A percentile compares a stretch with the other conserved stretches of the same genome.
phyloP scores from a whole-genome alignment of 2,888 invertebrate genomes.

The Dendrolimus pini region DNA sequence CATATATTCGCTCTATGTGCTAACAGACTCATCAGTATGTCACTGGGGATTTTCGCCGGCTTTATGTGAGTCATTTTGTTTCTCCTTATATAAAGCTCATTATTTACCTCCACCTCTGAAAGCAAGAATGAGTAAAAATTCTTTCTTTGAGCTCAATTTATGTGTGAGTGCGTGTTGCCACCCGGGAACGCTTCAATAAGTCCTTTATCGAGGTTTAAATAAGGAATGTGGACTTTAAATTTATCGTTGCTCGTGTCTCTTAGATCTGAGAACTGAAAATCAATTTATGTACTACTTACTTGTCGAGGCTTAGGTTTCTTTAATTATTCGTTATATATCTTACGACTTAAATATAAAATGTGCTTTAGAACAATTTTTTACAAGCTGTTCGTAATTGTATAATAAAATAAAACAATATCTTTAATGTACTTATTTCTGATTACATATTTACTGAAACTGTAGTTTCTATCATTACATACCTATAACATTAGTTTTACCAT shows the following conservation, averaged over 20 bases:
- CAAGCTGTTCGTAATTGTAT: no score
- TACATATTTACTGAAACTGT: no score
- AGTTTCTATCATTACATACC: no score
- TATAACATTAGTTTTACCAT: no score
- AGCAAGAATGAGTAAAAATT: slow-evolving; percentile 1
- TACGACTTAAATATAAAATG: no score
- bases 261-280: no score
- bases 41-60: slow-evolving; percentile 14
- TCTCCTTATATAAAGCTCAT: slow-evolving; percentile 15
- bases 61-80: slow-evolving; percentile 13
- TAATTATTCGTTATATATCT: no score
- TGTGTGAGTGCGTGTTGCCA: neutral
- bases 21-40: slow-evolving; percentile 9
- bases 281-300: no score
- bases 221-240: neutral
- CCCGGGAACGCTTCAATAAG: neutral
- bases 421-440: no score
- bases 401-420: no score
- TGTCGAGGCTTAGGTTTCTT: no score
- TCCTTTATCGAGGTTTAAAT: neutral
- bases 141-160: neutral
- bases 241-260: neutral
- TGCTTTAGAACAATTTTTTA: no score
- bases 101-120: slow-evolving; percentile 12
- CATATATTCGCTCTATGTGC: slow-evolving; percentile 1